Base-by-base conservation (phyloP, 2,888 invertebrate genomes). In the Biston stratarius region DNA sequence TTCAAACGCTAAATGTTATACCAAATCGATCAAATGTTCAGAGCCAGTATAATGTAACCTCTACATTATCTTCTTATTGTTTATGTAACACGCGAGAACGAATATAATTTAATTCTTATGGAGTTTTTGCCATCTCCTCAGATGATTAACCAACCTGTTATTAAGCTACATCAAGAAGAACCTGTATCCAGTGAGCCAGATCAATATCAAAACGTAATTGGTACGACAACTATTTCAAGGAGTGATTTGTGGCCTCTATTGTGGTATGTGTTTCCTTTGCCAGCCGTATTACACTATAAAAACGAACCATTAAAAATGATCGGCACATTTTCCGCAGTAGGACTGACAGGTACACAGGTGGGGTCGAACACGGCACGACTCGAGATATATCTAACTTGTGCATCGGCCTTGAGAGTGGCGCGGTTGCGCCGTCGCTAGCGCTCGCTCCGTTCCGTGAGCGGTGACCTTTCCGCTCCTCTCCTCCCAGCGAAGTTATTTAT, bases 371-470 rank as follows among this genome's bases (percentile, higher is more conserved):
- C 77, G 79, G 82, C 85, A 85, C 85, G 84, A 84, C 77, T 83
- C 77, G 78, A 67, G 74, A 77, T 83, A 77, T 89, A 89, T 89
- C 88, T 84, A 86, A 83, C 81, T 83, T 86, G 83, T 82, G 86
- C 81, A 89, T 89, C 89, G 89, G 88, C 90, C 90, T 90, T 91
- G 90, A 86, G 84, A 83, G 82, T 83, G 84, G 83, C 82, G 85
- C 79, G 77, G 76, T 71, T 77, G 79, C 64, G 69, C 61, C 64
- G 53, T 61, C 74, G 74, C 74, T 78, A 77, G 84, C 83, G 79
- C 81, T 81, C 80, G 79, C 79, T 78, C 47, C 33, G 72, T 75
- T 79, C 52, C 15, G 72, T 75, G 77, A 80, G 72, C 79, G 76
- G 77, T 82, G 84, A 83, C 84, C 83, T 91, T 90, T 90, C 82